Conservation (phyloP, 1,140 invertebrate species). For the Helicoverpa armigera region DNA sequence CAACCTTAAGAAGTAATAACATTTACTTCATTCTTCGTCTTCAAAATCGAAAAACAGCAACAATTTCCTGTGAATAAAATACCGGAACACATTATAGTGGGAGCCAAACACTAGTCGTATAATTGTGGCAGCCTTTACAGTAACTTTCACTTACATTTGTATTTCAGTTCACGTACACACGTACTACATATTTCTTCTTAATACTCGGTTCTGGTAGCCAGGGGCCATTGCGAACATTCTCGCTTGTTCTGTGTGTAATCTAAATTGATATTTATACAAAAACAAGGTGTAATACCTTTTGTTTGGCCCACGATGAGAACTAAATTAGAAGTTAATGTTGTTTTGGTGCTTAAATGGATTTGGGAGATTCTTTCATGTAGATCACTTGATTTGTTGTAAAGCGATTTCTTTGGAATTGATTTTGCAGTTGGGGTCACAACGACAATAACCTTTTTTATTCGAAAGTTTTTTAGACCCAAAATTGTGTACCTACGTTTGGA, state of each 20-base stretch:
- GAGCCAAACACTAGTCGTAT: conserved; percentile 34
- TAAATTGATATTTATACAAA: conserved; percentile 63
- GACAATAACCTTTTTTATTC: not conserved
- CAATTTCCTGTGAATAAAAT: conserved; percentile 8
- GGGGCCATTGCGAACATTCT: conserved; percentile 53
- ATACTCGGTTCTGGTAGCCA: conserved; percentile 55
- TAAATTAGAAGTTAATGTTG: conserved; percentile 43
- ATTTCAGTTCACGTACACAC: conserved; percentile 56
- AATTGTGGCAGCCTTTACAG: conserved; percentile 38
- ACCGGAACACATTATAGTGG: not conserved
- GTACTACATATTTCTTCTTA: conserved; percentile 64
- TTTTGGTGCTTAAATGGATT: conserved; percentile 13
- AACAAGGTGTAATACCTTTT: conserved; percentile 42
- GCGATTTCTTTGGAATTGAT: conserved; percentile 9
- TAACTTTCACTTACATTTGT: conserved; percentile 59
- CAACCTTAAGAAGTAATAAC: too few species aligned
- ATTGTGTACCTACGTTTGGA: too few species aligned
- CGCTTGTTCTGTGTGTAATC: conserved; percentile 55
- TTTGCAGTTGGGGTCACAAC: not conserved
- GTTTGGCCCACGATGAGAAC: conserved; percentile 22
- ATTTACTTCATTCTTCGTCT: not conserved
- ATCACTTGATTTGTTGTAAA: conserved; percentile 19
- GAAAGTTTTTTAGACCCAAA: not conserved
- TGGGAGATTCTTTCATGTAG: conserved; percentile 4
- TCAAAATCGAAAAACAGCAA: not conserved